Base-by-base conservation (phyloP, 2,113 vertebrate genomes). In the Chloropsis hardwickii region DNA sequence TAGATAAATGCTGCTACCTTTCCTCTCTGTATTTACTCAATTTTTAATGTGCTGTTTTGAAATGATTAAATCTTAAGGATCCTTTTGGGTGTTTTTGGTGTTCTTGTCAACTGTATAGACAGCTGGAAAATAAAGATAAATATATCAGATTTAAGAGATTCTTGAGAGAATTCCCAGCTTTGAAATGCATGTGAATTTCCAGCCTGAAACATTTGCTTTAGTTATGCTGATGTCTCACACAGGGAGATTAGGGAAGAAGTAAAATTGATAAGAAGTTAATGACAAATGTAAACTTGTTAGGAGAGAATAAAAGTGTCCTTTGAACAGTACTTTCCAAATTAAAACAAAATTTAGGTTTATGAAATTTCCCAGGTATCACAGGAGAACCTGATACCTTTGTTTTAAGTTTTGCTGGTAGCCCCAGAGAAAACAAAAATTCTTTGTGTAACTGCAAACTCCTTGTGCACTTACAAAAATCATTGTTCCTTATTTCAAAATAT, bases 81-180 rank as follows among this genome's bases (percentile, higher is more conserved):
- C 62, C 82, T 91, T 91, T 50, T 23, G 76, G 64, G 81, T 74
- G 28, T 3, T 89, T 91, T 61, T 89, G 70, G 44, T 91, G 21
- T 51, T 93, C 64, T 77, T 90, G 64, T 94, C 70, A 73, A 66
- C 71, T 87, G 24, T 73, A 48, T 4, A 81, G 92, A 69, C 88
- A 90, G 88, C 86, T 95, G 94, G 80, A 86, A 84, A 93, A 70
- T 64, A 72, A 77, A 88, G 94, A 91, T 89, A 86, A 94, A 67
- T 92, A 81, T 94, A 85, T 76, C 88, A 91, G 92, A 87, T 67
- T 67, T 40, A 82, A 80, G 48, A 94, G 74, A 79, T 88, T 60
- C 64, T 95, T 80, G 54, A 92, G 83, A 72, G 50, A 77, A 65
- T 50, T 88, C 92, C 50, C 81, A 77, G 70, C 47, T 92, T 86